Evolutionary conservation across 92 coral and sea anemone species (phyloP).

Genomic region (Porites rus): DNA sequence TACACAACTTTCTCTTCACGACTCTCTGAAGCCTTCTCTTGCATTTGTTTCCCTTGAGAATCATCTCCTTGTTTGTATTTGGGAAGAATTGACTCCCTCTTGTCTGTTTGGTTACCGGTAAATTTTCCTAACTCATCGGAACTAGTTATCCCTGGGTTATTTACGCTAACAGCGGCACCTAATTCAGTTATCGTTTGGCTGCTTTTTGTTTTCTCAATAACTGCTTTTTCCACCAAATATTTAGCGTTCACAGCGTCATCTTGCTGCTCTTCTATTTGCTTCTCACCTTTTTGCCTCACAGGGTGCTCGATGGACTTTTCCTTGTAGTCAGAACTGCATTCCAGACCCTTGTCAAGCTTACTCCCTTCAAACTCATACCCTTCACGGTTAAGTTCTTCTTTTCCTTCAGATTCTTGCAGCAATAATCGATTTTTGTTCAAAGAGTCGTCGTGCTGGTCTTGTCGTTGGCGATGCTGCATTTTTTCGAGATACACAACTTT

Average conservation of each 20-base stretch:
- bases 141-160: neutral
- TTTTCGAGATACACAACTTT: too few relatives aligned
- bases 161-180: neutral
- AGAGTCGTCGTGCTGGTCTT: too few relatives aligned
- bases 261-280: neutral
- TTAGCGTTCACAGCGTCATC: neutral
- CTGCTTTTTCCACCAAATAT: neutral
- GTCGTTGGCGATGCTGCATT: too few relatives aligned
- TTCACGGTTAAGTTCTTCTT: too few relatives aligned
- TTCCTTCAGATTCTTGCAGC: too few relatives aligned
- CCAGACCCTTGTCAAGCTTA: too few relatives aligned
- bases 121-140: neutral
- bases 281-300: neutral
- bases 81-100: neutral
- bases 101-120: neutral
- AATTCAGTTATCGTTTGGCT: neutral
- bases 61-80: neutral
- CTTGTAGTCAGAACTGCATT: too few relatives aligned
- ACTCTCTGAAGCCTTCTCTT: neutral
- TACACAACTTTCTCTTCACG: neutral
- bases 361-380: too few relatives aligned
- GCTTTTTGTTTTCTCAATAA: neutral
- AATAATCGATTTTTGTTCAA: too few relatives aligned
- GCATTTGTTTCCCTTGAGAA: neutral
- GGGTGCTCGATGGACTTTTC: neutral